Evolutionary conservation across 2,888 invertebrate genomes (phyloP).

Genomic region (Lycocerus yunnanus): DNA sequence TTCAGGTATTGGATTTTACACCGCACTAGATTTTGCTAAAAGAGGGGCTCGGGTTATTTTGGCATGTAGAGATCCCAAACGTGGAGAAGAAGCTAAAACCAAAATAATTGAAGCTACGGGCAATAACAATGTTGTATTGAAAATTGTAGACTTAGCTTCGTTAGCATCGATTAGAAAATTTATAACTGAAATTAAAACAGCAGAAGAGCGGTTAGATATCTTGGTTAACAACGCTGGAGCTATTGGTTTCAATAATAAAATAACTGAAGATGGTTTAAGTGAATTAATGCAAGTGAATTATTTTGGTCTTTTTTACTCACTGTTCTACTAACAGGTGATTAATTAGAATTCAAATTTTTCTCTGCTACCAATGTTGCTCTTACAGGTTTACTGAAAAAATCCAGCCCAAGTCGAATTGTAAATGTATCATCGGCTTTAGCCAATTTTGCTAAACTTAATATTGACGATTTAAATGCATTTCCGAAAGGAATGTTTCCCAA

Average conservation of each 20-base stretch:
- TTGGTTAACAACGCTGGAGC: constrained; percentile 70
- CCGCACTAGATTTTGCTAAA: constrained; percentile 55
- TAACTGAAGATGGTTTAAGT: constrained; percentile 68
- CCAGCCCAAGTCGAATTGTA: constrained; percentile 49
- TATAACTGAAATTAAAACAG: constrained; percentile 60
- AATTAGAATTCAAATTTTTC: too few species aligned
- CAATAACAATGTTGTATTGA: constrained; percentile 51
- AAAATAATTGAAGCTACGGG: constrained; percentile 50
- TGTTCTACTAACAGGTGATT: constrained; percentile 62
- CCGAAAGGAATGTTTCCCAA: constrained; percentile 8
- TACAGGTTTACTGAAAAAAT: constrained; percentile 44
- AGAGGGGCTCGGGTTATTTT: constrained; percentile 61
- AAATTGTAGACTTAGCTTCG: constrained; percentile 61
- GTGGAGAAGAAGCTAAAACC: constrained; percentile 46
- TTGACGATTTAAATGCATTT: constrained; percentile 33
- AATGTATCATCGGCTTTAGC: constrained; percentile 47
- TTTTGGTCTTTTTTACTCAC: constrained; percentile 74
- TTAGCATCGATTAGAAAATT: constrained; percentile 64
- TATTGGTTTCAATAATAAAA: constrained; percentile 55
- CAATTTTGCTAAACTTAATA: constrained; percentile 41
- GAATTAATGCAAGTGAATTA: constrained; percentile 71
- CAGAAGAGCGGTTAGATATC: constrained; percentile 63
- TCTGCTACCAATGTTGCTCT: neutral
- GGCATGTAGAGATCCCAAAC: constrained; percentile 56
- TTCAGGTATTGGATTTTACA: constrained; percentile 55